Evolutionary conservation across 1,140 invertebrate species (phyloP), one percentile per base, ranked within the genome.

Genomic region (Araneus ventricosus): DNA sequence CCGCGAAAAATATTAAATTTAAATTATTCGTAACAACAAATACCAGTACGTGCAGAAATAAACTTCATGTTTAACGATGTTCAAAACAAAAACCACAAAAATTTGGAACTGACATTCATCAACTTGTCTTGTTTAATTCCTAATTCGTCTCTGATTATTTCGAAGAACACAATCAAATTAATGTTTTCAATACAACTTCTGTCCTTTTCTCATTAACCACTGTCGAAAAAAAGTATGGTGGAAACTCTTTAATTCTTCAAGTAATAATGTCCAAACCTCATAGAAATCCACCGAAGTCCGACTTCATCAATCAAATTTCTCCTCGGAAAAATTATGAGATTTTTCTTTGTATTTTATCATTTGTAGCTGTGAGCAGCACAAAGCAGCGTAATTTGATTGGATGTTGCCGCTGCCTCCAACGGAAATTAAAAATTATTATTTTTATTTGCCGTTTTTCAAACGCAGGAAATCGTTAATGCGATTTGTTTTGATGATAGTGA

Each of bases 271-370:
- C 70, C 70, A 37, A 75, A 75, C 70, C 20, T 37, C 30, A 34
- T 75, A 34, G 34, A 37, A 63, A 63, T 63, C 59, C 59, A 24
- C n/a, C 24, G 59, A 70, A 75, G 30, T 34, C 30, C 17, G 14
- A 34, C 70, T 75, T 75, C 70, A 75, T 75, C 70, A 75, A 75
- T 75, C 70, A 75, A 75, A 75, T 20, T 34, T 37, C 30, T 75
- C 70, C 30, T 37, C 70, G 17, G 70, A 75, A 75, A 75, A 75
- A 75, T 75, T 75, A 75, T 22, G 70, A 75, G 70, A 75, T 75
- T 75, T 75, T 30, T 27, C 34, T 75, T 75, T 20, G 70, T 34
- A 20, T 75, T 75, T 75, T 34, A 34, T 75, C 20, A 34, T 37
- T 75, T 75, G 70, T 5, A 20, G 70, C 37, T 22, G 34, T 75